Percentiles rank a stretch among this genome's conserved stretches.
Conservation (phyloP, 23 tunicate species). For the Styela plicata region DNA sequence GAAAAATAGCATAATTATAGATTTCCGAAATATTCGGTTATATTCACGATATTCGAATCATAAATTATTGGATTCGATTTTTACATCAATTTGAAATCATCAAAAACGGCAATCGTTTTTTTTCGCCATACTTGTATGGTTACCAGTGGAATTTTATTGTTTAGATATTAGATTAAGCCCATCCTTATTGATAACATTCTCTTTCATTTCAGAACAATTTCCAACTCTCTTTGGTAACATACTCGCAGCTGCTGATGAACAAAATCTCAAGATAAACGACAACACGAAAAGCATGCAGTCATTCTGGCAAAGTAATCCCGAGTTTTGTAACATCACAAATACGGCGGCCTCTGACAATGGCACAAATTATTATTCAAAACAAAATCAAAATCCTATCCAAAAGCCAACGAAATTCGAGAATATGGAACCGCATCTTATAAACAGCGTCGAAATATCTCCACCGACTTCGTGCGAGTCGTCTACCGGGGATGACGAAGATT, state of each 20-base stretch:
- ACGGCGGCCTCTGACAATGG: neutral
- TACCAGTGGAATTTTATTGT: no score
- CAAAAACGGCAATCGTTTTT: no score
- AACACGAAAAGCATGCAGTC: neutral
- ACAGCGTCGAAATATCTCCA: neutral
- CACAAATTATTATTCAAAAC: neutral
- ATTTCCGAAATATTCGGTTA: no score
- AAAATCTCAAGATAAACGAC: neutral
- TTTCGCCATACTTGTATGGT: no score
- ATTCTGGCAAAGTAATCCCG: neutral
- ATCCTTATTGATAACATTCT: neutral
- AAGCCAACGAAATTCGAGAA: neutral
- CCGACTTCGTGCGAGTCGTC: neutral
- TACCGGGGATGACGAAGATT: neutral
- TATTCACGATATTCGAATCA: no score
- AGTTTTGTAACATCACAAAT: neutral
- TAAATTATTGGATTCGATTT: no score
- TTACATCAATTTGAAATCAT: no score
- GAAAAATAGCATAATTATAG: no score
- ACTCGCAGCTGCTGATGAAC: neutral
- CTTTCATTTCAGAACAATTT: neutral
- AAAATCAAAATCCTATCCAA: neutral
- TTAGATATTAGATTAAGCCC: neutral
- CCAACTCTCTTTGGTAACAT: neutral
- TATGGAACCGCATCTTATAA: neutral